Base-by-base conservation (phyloP, 2,888 invertebrate species). In the Xestia rhomboidea region DNA sequence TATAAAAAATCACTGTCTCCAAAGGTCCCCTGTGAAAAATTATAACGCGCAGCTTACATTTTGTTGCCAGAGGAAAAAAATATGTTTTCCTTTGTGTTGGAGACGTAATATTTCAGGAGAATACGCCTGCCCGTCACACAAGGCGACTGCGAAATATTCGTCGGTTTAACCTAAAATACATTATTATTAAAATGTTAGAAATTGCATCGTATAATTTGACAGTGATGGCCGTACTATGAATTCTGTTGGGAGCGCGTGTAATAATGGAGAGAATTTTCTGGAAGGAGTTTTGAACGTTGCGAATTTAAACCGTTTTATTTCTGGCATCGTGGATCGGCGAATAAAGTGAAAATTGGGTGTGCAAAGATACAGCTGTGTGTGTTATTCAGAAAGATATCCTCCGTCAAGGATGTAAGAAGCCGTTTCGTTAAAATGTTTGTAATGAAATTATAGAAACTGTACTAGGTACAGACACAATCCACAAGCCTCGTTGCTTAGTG, bases 11-110 rank as follows among this genome's bases (percentile, higher is more conserved):
- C 87, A 89, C 85, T 88, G 89, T 88, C 88, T 87, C 83, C 84
- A 84, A 88, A 90, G 92, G 92, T 92, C 92, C 90, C 92, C 87
- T 83, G 92, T 93, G 93, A 93, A 93, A 93, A 93, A 93, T 93
- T 93, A 92, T 91, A 91, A 90, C 89, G 88, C 89, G 89, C 87
- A 85, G 82, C 87, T 85, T 83, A 87, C 90, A 89, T 89, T 91
- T 90, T 90, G 90, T 89, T 88, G 80, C 86, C 83, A 83, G 80
- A 82, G 86, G 87, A 87, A 90, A 91, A 90, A 92, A 91, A 92
- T 90, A 89, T 89, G 89, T 91, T 91, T 90, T 87, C 89, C 88
- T 91, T 92, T 92, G 91, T 93, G 88, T 93, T 93, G 91, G 90
- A 90, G 90, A 88, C 84, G 91, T 85, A 91, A 92, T 91, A 93